phyloP scores from a whole-genome alignment of 30 jellyfish, hydroid and myxozoan species.

The Phacellophora camtschatica region DNA sequence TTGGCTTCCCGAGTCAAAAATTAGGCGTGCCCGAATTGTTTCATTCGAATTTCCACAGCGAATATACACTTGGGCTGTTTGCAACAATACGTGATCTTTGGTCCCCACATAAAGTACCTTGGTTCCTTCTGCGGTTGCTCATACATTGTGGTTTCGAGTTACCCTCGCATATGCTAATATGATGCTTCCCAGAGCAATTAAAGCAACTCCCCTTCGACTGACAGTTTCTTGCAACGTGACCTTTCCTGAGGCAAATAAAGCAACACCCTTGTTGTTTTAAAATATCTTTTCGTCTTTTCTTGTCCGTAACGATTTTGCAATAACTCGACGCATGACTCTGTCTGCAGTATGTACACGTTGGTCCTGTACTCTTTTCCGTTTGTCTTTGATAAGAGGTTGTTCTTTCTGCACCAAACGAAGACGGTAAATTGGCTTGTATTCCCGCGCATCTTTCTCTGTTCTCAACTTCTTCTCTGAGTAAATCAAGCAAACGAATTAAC shows the following conservation, averaged over 20 bases:
- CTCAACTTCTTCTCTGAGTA: conserved; percentile 8
- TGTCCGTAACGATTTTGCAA: background rate
- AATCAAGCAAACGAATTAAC: background rate
- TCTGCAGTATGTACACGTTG: conserved; percentile 1
- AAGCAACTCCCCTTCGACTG: conserved; percentile 13
- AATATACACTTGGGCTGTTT: conserved; percentile 12
- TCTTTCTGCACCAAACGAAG: too few species aligned
- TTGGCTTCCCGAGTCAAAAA: conserved; percentile 24
- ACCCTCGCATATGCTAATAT: conserved; percentile 7
- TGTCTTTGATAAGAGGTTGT: background rate
- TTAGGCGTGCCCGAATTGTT: background rate
- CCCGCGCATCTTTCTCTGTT: conserved; percentile 23
- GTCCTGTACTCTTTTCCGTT: too few species aligned
- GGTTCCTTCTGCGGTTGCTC: background rate
- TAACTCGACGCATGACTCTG: background rate
- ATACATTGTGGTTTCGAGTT: background rate
- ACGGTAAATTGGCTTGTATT: conserved; percentile 17
- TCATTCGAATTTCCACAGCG: background rate
- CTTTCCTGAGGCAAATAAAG: background rate
- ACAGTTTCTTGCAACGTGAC: conserved; percentile 9
- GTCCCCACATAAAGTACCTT: background rate
- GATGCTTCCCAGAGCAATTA: conserved; percentile 9
- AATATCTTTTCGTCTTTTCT: background rate
- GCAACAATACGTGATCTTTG: background rate
- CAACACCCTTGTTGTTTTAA: conserved; percentile 17